Base-by-base conservation (phyloP, 1,140 invertebrate species). In the Trichonephila inaurata region DNA sequence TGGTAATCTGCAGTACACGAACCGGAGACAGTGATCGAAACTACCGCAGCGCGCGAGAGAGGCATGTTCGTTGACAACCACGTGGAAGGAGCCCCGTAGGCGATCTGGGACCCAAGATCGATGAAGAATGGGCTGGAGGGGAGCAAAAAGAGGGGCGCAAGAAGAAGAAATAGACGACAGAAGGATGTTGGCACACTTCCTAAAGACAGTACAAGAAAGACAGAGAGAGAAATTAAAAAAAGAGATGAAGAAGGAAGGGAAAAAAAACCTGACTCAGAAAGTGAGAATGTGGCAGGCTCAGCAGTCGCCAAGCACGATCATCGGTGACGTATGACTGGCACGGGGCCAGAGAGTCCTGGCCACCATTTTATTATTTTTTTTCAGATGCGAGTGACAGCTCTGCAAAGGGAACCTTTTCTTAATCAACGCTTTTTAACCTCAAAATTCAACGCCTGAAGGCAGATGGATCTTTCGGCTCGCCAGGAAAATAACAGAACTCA, bases 201-300 rank as follows among this genome's bases (percentile, higher is more conserved):
- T 69, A 66, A 92, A 92, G 81, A 85, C 90, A 89, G 88, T 60
- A 24, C 40, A 60, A 66, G 88, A 51, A 89, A 77, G 90, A 92
- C 58, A 83, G 60, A 66, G 77, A 62, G n/a, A 62, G n/a, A 82
- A 91, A 91, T 51, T 12, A 61, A 81, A 82, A 62, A 60, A 82
- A 24, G 28, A 81, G 28, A 81, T 28, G 16, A 28, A 33, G 40
- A 81, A 81, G 14, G 72, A 81, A 81, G 28, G 72, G 19, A 40
- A 61, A 85, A 91, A 92, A 85, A 85, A n/a, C 72, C 90, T 92
- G 90, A 92, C 51, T 92, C 90, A 92, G 90, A 64, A 66, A 92
- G 82, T 85, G 61, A 83, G 82, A 92, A 92, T 92, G 90, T 92
- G 81, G 90, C 66, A 92, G 61, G 89, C 69, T 91, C 89, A 91